Conservation (phyloP, 2,888 invertebrate genomes). For the Limnephilus lunatus region DNA sequence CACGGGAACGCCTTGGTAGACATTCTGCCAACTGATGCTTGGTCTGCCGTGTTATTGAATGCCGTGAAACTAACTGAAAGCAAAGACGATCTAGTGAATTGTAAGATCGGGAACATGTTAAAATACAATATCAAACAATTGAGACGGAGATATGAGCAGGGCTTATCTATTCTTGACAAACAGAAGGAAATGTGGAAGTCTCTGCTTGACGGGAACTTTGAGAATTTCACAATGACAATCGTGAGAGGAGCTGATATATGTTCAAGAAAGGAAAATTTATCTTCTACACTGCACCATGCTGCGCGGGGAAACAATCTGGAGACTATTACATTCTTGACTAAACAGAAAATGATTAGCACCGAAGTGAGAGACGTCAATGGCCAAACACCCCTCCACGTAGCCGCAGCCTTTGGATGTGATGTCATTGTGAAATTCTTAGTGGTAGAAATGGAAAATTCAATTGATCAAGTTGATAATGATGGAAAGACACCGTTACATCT, state of each 20-base stretch:
- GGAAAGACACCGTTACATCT: conserved; percentile 14
- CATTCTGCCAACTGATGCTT: too few relatives aligned
- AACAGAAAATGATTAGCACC: not conserved
- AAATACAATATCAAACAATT: too few relatives aligned
- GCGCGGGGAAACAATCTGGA: not conserved
- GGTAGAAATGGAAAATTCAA: not conserved
- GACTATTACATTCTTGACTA: not conserved
- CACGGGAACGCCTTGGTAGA: too few relatives aligned
- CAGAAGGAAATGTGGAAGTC: too few relatives aligned
- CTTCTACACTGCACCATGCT: not conserved
- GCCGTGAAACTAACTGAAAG: not conserved
- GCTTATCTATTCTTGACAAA: too few relatives aligned
- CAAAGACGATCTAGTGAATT: too few relatives aligned
- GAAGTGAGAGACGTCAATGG: not conserved
- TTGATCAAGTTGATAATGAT: not conserved
- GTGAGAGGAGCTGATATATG: not conserved
- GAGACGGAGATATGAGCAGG: too few relatives aligned
- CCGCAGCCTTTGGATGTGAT: not conserved
- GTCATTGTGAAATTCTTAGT: conserved; percentile 27
- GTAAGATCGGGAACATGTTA: too few relatives aligned
- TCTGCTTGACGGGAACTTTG: too few relatives aligned
- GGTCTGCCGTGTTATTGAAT: not conserved
- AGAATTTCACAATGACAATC: too few relatives aligned
- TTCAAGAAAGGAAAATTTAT: not conserved
- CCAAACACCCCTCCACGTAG: not conserved